These are phyloP conservation scores for Zaprionus davidi DNA, from an alignment of 1,140 invertebrate genomes.

Conservation along the genomic window DNA sequence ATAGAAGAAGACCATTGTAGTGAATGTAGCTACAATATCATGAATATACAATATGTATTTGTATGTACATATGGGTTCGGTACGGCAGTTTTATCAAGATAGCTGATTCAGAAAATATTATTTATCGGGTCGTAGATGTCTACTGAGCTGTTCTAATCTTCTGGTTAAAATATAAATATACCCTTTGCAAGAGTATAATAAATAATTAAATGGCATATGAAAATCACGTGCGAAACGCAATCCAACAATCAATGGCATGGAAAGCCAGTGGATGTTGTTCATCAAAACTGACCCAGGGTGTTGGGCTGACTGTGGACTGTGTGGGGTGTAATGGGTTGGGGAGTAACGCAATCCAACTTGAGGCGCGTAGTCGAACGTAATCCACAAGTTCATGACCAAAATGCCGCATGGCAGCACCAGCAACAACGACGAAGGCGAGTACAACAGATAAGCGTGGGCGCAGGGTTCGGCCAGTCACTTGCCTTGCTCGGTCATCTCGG, in stretches of 20 bases:
- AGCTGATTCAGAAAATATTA: no score
- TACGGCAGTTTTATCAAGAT: no score
- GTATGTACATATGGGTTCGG: no score
- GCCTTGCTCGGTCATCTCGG: conserved; percentile 17
- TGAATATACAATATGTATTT: no score
- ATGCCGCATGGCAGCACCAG: conserved; percentile 53
- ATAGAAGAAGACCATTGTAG: no score
- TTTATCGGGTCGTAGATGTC: no score
- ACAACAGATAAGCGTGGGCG: conserved; percentile 70
- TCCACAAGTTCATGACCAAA: conserved; percentile 81
- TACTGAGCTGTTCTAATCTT: no score
- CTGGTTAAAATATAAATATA: no score
- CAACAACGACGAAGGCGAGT: conserved; percentile 27
- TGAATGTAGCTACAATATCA: no score
- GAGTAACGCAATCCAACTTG: conserved; percentile 12
- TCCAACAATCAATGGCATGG: conserved; percentile 18
- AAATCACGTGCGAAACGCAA: no score
- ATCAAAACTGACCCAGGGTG: conserved; percentile 19
- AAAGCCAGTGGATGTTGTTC: background rate
- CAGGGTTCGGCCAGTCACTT: conserved; percentile 29
- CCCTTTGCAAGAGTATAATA: no score
- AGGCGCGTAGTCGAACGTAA: conserved; percentile 31
- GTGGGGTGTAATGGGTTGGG: background rate
- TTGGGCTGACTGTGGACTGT: background rate
- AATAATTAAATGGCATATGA: no score